Base-by-base conservation (phyloP, 2,888 invertebrate genomes). In the Sarcophaga carnaria region DNA sequence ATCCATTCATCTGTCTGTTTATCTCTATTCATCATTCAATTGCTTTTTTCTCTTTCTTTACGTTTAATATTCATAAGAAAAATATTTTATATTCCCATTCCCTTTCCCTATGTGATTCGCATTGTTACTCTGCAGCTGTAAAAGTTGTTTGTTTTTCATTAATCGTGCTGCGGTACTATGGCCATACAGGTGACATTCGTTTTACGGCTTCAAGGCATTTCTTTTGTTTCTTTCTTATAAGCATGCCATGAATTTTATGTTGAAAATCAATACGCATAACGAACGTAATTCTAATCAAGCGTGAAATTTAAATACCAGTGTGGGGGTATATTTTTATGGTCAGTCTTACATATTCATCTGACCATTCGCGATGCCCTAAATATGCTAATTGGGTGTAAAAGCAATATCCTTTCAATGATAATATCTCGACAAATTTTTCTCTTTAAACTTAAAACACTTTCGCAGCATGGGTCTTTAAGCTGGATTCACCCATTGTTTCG, bases 141-240 rank as follows among this genome's bases (percentile, higher is more conserved):
- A 63, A 74, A 37, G 69, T 2, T 71, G 64, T 79, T 85, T 79
- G 75, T 54, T 82, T 76, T 82, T 80, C 75, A 86, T 86, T 86
- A 82, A 71, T 75, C 71, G 79, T 37, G 1, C 6, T 37, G 1
- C 6, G 37, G 37, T 37, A 6, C 6, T 37, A 37, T 37, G 37
- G 37, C 37, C 25, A 22, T 72, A 83, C 78, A 83, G 25, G 5
- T 27, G 22, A 60, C 17, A 49, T 66, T 72, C 1, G 20, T 12
- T 72, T 37, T 8, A 62, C 83, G 60, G 27, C 0, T 14, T 2
- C 3, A 54, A 70, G 54, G 54, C 54, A 54, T 14, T 54, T 4
- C 54, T 17, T 54, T 1, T 17, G 17, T 14, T 54, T 14, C 17
- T 17, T 54, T 54, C 17, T 54, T 3, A 17, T 54, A 17, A 54